These are phyloP conservation scores for Cartodere bifasciata DNA, from an alignment of 2,888 invertebrate genomes.

Conservation along the genomic window DNA sequence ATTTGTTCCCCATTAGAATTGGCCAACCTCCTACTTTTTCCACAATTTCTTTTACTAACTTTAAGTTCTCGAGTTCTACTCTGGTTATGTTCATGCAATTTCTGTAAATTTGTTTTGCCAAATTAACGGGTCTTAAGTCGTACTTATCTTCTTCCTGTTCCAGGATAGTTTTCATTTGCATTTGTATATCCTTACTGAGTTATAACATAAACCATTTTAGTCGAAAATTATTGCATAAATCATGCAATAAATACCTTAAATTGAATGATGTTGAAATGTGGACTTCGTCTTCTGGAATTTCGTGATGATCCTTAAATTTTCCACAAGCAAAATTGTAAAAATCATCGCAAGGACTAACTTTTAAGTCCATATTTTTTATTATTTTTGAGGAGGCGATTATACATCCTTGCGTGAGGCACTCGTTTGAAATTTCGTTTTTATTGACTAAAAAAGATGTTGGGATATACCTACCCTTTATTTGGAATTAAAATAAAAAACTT, in stretches of 20 bases:
- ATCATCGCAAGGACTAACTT: constrained; percentile 58
- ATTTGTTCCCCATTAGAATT: constrained; percentile 36
- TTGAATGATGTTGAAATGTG: constrained; percentile 34
- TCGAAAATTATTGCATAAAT: too few relatives aligned
- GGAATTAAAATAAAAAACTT: too few relatives aligned
- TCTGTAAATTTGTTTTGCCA: constrained; percentile 34
- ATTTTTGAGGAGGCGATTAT: constrained; percentile 45
- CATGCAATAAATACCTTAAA: too few relatives aligned
- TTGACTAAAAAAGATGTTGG: too few relatives aligned
- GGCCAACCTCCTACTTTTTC: constrained; percentile 42
- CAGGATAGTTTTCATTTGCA: too few relatives aligned
- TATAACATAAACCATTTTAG: too few relatives aligned
- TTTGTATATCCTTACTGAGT: too few relatives aligned
- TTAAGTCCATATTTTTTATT: constrained; percentile 48
- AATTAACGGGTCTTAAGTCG: constrained; percentile 33
- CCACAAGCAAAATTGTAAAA: constrained; percentile 65
- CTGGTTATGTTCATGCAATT: constrained; percentile 41
- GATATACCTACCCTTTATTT: too few relatives aligned
- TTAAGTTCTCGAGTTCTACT: constrained; percentile 54
- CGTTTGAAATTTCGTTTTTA: too few relatives aligned
- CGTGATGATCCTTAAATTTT: constrained; percentile 47
- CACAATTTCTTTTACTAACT: constrained; percentile 29
- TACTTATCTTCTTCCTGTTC: constrained; percentile 28
- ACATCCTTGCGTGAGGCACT: constrained; percentile 14
- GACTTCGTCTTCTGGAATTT: constrained; percentile 53